Percentiles rank a stretch among this genome's conserved stretches.
These are phyloP conservation scores for Bombus breviceps DNA, from an alignment of 1,140 invertebrate genomes.

Conservation along the genomic window DNA sequence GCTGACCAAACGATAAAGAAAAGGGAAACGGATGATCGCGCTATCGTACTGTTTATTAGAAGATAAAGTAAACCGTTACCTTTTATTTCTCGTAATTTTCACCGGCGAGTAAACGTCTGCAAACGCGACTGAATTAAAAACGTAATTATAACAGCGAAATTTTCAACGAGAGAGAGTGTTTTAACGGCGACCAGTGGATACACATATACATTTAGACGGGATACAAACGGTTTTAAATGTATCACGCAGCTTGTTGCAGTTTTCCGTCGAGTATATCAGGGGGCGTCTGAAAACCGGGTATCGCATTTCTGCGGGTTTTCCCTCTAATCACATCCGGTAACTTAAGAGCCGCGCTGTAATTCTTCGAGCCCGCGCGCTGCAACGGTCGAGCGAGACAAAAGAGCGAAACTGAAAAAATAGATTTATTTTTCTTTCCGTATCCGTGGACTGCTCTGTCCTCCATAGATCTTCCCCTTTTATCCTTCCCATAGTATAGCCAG, in stretches of 20 bases:
- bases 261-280: constrained; percentile 4
- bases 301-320: constrained; percentile 33
- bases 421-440: constrained; percentile 65
- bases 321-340: constrained; percentile 62
- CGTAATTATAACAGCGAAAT: not conserved
- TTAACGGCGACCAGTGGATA: not conserved
- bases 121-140: constrained; percentile 1
- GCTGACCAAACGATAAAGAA: not conserved
- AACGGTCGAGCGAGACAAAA: constrained; percentile 50
- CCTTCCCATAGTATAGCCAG: constrained; percentile 44
- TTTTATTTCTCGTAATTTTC: not conserved
- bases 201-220: not conserved
- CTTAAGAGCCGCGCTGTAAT: constrained; percentile 51
- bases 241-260: not conserved
- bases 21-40: not conserved
- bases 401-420: constrained; percentile 60
- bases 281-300: not conserved
- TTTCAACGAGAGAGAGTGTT: not conserved
- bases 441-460: constrained; percentile 41
- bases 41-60: not conserved
- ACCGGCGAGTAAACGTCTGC: not conserved
- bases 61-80: not conserved
- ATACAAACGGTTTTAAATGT: not conserved
- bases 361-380: constrained; percentile 23
- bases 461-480: constrained; percentile 67